Percentiles rank a stretch among this genome's conserved stretches.
Conservation (phyloP, 2,797 vertebrate genomes). For the Rhynchonycteris naso region DNA sequence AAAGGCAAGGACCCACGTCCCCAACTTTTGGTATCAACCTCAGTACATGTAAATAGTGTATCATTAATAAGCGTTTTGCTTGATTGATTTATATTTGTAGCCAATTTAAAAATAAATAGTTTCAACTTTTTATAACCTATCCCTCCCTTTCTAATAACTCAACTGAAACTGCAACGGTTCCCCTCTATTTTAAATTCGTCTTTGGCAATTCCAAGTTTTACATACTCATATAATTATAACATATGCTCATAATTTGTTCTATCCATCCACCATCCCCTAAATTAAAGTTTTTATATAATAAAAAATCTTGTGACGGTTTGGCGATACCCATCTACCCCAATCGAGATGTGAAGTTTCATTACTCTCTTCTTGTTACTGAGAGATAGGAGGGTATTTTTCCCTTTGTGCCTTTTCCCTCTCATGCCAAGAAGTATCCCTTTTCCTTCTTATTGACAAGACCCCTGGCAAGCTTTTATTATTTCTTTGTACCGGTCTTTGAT, state of each 20-base stretch:
- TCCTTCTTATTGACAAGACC: conserved; percentile 42
- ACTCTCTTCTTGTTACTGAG: neutral
- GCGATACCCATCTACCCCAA: neutral
- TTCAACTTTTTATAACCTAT: conserved; percentile 47
- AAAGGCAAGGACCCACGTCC: neutral
- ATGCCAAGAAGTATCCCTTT: conserved; percentile 51
- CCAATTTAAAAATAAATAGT: conserved; percentile 48
- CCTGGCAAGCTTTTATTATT: conserved; percentile 46
- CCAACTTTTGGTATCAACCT: neutral
- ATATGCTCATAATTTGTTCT: conserved; percentile 7
- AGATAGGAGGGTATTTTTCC: conserved; percentile 36
- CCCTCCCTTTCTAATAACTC: conserved; percentile 34
- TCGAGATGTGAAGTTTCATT: neutral
- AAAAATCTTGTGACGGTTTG: neutral
- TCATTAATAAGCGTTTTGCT: conserved; percentile 4
- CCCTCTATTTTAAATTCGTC: conserved; percentile 46
- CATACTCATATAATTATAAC: conserved; percentile 4
- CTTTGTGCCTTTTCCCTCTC: conserved; percentile 37
- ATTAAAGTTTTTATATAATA: conserved; percentile 34
- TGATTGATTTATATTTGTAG: neutral
- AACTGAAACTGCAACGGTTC: neutral
- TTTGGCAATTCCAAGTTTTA: conserved; percentile 40
- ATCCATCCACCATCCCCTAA: neutral
- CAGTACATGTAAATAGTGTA: neutral
- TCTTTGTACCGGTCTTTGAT: conserved; percentile 55